Evolutionary conservation across 2,113 vertebrate species (phyloP).

Genomic region (Zingel zingel): DNA sequence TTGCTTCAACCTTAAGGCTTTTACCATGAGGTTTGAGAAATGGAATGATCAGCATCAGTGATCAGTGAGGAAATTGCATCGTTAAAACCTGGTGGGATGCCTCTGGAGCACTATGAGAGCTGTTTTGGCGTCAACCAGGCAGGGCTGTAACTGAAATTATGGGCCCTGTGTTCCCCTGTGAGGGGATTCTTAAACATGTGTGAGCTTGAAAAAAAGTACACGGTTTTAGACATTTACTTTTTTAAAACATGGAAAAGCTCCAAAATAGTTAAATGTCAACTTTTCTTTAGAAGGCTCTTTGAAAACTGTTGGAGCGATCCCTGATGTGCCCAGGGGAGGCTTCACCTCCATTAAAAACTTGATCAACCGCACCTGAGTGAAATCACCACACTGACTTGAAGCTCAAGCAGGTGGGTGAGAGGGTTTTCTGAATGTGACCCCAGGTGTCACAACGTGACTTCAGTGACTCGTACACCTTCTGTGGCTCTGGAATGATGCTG

Average conservation of each 20-base stretch:
- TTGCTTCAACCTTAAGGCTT: slow-evolving; percentile 11
- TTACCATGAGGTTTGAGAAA: slow-evolving; percentile 14
- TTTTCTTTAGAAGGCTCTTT: not conserved
- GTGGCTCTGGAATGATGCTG: slow-evolving; percentile 21
- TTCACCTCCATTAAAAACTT: not conserved
- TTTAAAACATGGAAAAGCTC: not conserved
- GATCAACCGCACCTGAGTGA: slow-evolving; percentile 12
- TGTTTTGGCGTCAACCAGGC: not conserved
- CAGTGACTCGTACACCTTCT: slow-evolving; percentile 46
- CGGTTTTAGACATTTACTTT: not conserved
- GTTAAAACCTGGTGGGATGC: slow-evolving; percentile 18
- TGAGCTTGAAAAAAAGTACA: not conserved
- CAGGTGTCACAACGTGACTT: slow-evolving; percentile 43
- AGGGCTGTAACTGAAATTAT: not conserved
- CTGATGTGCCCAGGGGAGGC: not conserved
- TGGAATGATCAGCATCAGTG: slow-evolving; percentile 42
- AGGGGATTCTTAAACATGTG: not conserved
- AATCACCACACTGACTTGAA: slow-evolving; percentile 1
- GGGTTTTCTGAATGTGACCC: not conserved
- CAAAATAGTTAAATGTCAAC: not conserved
- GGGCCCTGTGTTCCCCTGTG: not conserved
- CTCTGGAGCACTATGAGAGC: not conserved
- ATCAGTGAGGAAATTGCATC: slow-evolving; percentile 51
- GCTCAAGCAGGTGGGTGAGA: slow-evolving; percentile 8
- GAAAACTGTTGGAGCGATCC: not conserved